Conservation (phyloP, 2,113 vertebrate genomes). For the Arvicanthis niloticus region DNA sequence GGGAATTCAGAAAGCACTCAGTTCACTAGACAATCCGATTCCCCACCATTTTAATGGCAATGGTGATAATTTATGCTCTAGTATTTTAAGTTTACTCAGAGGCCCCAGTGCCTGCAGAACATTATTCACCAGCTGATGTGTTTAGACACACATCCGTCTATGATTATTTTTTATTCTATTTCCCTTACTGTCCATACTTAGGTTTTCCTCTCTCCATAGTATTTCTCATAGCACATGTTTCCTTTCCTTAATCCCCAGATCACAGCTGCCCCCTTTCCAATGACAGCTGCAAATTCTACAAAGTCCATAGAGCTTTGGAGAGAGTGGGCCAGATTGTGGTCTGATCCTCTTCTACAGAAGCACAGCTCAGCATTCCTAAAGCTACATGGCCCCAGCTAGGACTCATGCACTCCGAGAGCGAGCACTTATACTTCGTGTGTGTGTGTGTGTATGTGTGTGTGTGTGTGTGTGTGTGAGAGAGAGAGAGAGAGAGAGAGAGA, state of each 20-base stretch:
- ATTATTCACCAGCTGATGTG: too few relatives aligned
- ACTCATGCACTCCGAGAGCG: neutral
- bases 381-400: too few relatives aligned
- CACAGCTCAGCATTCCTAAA: neutral
- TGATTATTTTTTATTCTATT: neutral
- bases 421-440: neutral
- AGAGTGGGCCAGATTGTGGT: neutral
- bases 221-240: accelerated
- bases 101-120: neutral
- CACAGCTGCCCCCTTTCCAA: neutral
- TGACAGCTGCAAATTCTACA: neutral
- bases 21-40: neutral
- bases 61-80: neutral
- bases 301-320: neutral
- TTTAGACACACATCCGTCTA: neutral
- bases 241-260: neutral
- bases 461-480: neutral
- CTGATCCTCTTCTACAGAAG: neutral
- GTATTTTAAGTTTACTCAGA: neutral
- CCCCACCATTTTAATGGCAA: neutral
- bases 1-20: neutral
- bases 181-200: neutral
- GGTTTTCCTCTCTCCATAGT: neutral
- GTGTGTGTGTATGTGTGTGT: neutral
- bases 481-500: too few relatives aligned